Evolutionary conservation across 2,888 invertebrate species (phyloP), one percentile per base, ranked within the genome.

Genomic region (Parnassius apollo): DNA sequence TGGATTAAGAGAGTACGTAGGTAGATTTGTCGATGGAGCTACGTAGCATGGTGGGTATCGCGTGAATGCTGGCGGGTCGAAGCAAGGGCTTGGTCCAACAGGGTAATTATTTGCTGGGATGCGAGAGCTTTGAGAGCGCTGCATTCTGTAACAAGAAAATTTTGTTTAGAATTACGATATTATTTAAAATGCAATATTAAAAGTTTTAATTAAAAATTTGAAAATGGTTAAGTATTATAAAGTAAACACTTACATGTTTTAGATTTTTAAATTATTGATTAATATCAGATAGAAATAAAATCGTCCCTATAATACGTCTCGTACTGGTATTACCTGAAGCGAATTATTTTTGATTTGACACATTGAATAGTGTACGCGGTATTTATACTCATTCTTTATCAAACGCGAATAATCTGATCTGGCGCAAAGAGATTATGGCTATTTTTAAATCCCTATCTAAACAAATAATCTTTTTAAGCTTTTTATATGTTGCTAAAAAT

Each of bases 311-410:
- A 3, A 35, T 35, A 3, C 4, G 35, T 35, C 35, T 35, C 35
- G 35, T 35, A 35, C 35, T 35, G 0, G 25, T 25, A 25, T 25
- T 10, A 44, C 0, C 10, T 10, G 11, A 10, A 44, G 44, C 44
- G 11, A 44, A 44, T 11, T 0, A 7, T n/a, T 25, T 25, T 57
- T 22, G 7, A 42, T 11, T 12, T n/a, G 35, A 56, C n/a, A 25
- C 22, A 11, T 9, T 22, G 13, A n/a, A 42, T 35, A 50, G 22
- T 50, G 42, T 22, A 22, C 44, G 44, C 25, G n/a, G 51, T 62
- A 57, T 62, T 57, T 62, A 57, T 62, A 62, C 45, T 42, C 51
- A 52, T 42, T 22, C 8, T 45, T 62, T 62, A 62, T 62, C 61
- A 57, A 48, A 22, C 42, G 22, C n/a, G 42, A 12, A 42, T 57